These are phyloP conservation scores for Anseranas semipalmata DNA, from an alignment of 2,113 vertebrate genomes.

Conservation along the genomic window DNA sequence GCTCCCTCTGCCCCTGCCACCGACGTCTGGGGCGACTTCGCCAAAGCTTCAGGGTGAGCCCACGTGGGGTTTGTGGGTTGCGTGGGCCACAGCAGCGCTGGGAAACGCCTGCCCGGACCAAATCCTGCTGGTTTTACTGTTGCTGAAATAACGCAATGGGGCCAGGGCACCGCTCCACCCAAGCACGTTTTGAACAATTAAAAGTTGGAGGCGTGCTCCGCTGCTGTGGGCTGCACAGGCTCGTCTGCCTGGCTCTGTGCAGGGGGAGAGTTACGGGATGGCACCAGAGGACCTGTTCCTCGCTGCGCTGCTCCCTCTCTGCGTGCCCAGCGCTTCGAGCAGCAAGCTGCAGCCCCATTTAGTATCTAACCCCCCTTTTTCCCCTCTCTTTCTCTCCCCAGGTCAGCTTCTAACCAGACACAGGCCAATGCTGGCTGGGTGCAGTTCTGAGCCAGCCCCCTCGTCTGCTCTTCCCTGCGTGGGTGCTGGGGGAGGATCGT, in stretches of 20 bases:
- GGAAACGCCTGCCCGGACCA: background rate
- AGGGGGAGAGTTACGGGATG: background rate
- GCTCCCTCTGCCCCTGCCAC: conserved; percentile 51
- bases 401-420: conserved; percentile 50
- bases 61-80: background rate
- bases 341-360: background rate
- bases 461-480: fast-evolving
- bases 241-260: background rate
- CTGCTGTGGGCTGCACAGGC: background rate
- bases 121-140: background rate
- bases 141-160: fast-evolving
- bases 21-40: conserved; percentile 93
- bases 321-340: background rate
- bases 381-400: background rate
- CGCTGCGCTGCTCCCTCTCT: background rate
- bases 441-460: conserved; percentile 70
- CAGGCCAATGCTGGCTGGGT: conserved; percentile 75
- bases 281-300: fast-evolving
- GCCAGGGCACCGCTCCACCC: background rate
- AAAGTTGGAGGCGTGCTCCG: background rate
- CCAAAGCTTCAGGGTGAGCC: conserved; percentile 89
- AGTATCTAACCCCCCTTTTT: fast-evolving
- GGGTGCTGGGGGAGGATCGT: background rate
- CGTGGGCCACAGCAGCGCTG: fast-evolving
- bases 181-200: fast-evolving